These are phyloP conservation scores for Holothuria glaberrima DNA, from an alignment of 35 echinoderm and acorn worm genomes.

Conservation along the genomic window DNA sequence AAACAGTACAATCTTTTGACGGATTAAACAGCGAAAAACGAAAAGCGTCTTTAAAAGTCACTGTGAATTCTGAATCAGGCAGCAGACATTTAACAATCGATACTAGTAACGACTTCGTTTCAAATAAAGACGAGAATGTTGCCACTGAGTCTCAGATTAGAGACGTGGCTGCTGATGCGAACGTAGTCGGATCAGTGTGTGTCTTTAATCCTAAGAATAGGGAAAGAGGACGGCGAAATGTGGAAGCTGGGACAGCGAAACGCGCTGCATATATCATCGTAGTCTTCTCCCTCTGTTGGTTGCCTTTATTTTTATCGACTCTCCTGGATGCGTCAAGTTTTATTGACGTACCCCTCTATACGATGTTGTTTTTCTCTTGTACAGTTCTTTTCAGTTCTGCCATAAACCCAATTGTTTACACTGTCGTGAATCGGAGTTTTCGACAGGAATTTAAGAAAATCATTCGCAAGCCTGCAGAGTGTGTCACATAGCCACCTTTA, in stretches of 20 bases:
- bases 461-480: conserved; percentile 29
- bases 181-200: conserved; percentile 77
- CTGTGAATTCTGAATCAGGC: no score
- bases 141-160: conserved; percentile 25
- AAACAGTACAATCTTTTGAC: no score
- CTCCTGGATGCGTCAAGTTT: not conserved
- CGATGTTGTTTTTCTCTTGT: conserved; percentile 49
- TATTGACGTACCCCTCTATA: conserved; percentile 1
- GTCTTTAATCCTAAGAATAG: conserved; percentile 70
- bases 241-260: conserved; percentile 85
- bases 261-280: conserved; percentile 84
- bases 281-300: conserved; percentile 82
- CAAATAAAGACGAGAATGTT: not conserved
- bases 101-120: not conserved
- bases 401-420: conserved; percentile 84
- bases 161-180: not conserved
- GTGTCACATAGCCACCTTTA: not conserved
- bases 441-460: conserved; percentile 73
- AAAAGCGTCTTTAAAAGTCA: no score
- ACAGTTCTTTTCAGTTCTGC: conserved; percentile 77
- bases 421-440: conserved; percentile 78
- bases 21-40: no score
- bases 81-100: not conserved
- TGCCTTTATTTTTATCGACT: conserved; percentile 73
- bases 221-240: conserved; percentile 60